Conservation (phyloP, 2,113 vertebrate species). For the Spilogale gracilis region DNA sequence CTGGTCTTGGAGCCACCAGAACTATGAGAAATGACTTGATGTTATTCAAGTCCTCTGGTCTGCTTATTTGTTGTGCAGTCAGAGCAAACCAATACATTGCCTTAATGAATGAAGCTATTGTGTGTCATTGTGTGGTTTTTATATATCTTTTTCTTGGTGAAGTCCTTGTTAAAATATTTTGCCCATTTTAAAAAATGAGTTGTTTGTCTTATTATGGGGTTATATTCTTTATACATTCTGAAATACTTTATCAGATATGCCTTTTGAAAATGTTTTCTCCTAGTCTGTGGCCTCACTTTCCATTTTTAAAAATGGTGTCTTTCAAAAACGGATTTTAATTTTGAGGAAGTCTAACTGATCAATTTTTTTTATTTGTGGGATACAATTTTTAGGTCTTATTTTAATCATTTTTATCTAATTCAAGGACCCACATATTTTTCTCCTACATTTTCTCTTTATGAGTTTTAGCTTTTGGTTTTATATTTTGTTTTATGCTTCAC, state of each 20-base stretch:
- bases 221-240: not conserved
- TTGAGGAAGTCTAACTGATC: not conserved
- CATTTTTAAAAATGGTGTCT: not conserved
- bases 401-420: not conserved
- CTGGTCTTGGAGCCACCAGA: not conserved
- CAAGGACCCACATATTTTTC: not conserved
- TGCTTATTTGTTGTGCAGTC: not conserved
- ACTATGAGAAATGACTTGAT: not conserved
- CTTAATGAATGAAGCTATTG: not conserved
- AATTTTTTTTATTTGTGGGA: not conserved
- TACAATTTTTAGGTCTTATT: not conserved
- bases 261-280: not conserved
- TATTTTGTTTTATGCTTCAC: not conserved
- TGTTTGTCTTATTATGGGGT: not conserved
- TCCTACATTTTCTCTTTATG: not conserved
- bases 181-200: not conserved
- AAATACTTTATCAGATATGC: not conserved
- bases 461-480: not conserved
- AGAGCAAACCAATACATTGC: not conserved
- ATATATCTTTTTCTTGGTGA: not conserved
- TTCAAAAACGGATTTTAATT: not conserved
- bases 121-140: too few species aligned
- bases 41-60: not conserved
- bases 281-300: not conserved
- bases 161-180: not conserved